phyloP scores from a whole-genome alignment of 1,140 invertebrate genomes.

The Musca domestica region DNA sequence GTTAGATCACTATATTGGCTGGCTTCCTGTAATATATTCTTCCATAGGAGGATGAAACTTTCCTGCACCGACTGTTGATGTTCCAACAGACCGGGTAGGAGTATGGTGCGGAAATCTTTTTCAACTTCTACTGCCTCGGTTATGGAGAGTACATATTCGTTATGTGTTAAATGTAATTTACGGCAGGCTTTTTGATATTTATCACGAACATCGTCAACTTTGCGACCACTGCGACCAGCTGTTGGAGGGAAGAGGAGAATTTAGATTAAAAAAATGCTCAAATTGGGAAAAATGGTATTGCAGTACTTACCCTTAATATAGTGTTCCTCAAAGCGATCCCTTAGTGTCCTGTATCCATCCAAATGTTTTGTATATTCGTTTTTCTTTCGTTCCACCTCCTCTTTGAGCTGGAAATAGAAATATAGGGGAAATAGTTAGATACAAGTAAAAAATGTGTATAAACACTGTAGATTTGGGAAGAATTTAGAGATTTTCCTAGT shows the following conservation, averaged over 20 bases:
- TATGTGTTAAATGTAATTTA: conserved; percentile 86
- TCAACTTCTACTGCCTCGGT: conserved; percentile 86
- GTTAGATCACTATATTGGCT: conserved; percentile 71
- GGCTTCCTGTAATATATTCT: conserved; percentile 71
- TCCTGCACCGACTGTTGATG: conserved; percentile 83
- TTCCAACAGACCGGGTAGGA: conserved; percentile 82
- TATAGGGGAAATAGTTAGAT: conserved; percentile 27
- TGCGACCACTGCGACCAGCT: conserved; percentile 73
- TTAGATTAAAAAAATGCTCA: no score
- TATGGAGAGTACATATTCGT: conserved; percentile 89
- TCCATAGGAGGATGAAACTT: conserved; percentile 74
- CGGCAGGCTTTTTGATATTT: conserved; percentile 86
- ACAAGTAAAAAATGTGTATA: neutral
- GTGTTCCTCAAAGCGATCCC: conserved; percentile 79
- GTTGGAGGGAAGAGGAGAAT: conserved; percentile 1
- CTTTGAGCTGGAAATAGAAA: conserved; percentile 68
- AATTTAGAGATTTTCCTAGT: no score
- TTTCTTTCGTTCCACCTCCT: conserved; percentile 77
- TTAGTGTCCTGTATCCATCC: conserved; percentile 77
- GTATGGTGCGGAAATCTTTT: conserved; percentile 76
- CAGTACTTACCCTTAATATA: conserved; percentile 79
- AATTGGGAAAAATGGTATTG: no score
- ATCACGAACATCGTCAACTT: conserved; percentile 83
- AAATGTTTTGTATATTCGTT: conserved; percentile 81
- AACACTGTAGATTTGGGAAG: no score